Base-by-base conservation (phyloP, 2,888 invertebrate genomes). In the Galeopsomyia nigrocyanea region DNA sequence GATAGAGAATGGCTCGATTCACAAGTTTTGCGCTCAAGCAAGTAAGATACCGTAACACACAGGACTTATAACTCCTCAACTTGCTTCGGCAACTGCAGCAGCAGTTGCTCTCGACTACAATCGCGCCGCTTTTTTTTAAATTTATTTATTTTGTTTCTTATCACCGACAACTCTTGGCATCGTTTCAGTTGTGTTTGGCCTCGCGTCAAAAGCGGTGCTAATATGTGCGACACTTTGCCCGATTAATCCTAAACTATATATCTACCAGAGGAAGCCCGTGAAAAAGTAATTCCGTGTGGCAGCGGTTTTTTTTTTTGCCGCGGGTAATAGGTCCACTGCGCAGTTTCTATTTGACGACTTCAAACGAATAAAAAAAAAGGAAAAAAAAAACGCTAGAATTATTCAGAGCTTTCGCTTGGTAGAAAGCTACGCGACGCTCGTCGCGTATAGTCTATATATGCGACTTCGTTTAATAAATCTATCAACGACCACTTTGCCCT, bases 301-400 rank as follows among this genome's bases (percentile, higher is more conserved):
- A 5, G 39, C 5, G n/a, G n/a, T n/a, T n/a, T n/a, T n/a, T n/a
- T 13, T 39, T 39, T 39, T 39, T 13, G 39, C 39, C 39, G 5
- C 13, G 7, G 39, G 39, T 39, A 10, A 39, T 39, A 39, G 26
- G 39, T 39, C 13, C 10, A 39, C 7, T 39, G 39, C 39, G 39
- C 39, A 39, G 39, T 39, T 39, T 39, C 7, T 39, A 10, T 39
- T 39, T 31, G 7, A 22, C 51, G n/a, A 22, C 26, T 60, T 66
- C 55, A 71, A 68, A 68, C 63, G 55, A 68, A 71, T 72, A 64
- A 63, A 72, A 61, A 64, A 55, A 61, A 67, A 66, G 17, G 39
- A 56, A 57, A 64, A 63, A 72, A 61, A 64, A 55, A 61, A 22
- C 5, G 39, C 39, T 39, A 7, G 10, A 39, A 39, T 39, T 39